These are phyloP conservation scores for Rhinophrynus dorsalis DNA, from an alignment of 2,797 vertebrate genomes.

Conservation along the genomic window DNA sequence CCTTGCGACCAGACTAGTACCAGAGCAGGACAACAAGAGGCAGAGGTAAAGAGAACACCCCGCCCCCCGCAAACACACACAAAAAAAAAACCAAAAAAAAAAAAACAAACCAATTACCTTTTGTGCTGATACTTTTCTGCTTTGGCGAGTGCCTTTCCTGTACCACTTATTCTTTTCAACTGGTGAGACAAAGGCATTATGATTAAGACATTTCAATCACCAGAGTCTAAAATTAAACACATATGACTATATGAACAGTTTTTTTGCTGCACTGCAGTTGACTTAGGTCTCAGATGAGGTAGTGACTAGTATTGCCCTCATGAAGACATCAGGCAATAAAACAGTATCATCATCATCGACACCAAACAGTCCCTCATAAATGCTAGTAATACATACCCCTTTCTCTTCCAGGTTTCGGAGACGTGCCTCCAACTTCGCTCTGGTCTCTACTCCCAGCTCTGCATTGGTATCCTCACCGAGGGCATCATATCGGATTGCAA, in stretches of 20 bases:
- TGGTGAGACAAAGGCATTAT: conserved; percentile 56
- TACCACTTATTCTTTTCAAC: conserved; percentile 92
- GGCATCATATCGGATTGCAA: conserved; percentile 93
- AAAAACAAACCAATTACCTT: conserved; percentile 87
- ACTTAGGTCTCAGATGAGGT: conserved; percentile 50
- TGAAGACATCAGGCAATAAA: conserved; percentile 34
- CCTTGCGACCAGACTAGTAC: too few species aligned
- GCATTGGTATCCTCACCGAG: conserved; percentile 90
- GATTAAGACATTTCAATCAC: background rate
- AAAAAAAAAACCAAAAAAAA: too few species aligned
- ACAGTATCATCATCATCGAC: conserved; percentile 23
- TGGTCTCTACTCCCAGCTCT: conserved; percentile 90
- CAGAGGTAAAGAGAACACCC: too few species aligned
- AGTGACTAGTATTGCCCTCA: conserved; percentile 45
- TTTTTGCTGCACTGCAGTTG: too few species aligned
- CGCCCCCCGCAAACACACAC: too few species aligned
- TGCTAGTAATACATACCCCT: conserved; percentile 74
- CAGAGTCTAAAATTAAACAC: background rate
- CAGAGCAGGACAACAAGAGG: too few species aligned
- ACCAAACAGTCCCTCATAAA: background rate
- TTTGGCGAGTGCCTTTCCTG: conserved; percentile 90
- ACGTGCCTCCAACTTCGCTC: conserved; percentile 89
- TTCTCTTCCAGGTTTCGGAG: conserved; percentile 89
- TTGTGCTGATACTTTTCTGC: conserved; percentile 95
- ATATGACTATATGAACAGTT: background rate